Conservation (phyloP, 1,140 invertebrate genomes). For the Apis florea region DNA sequence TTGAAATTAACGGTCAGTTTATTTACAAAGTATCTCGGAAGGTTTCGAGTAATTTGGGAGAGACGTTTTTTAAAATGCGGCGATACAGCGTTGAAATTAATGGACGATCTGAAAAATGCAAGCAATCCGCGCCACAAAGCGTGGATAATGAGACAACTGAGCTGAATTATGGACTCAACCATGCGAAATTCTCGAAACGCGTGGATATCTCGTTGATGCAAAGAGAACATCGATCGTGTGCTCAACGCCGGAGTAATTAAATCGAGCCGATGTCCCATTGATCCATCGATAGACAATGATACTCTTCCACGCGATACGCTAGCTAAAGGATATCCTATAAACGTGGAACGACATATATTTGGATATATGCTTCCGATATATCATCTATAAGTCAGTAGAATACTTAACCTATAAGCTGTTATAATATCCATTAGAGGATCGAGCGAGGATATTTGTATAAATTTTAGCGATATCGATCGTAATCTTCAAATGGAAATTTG, state of each 20-base stretch:
- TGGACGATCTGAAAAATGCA: background rate
- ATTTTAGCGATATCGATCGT: too few species aligned
- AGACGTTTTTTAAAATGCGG: background rate
- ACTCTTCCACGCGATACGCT: background rate
- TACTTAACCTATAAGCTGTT: too few species aligned
- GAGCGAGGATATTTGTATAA: too few species aligned
- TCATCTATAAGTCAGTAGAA: too few species aligned
- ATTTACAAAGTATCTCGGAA: background rate
- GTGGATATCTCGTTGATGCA: background rate
- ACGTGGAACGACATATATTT: too few species aligned
- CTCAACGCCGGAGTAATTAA: background rate
- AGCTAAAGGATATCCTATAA: too few species aligned
- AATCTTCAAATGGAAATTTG: too few species aligned
- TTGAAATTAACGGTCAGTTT: background rate
- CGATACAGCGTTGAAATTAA: background rate
- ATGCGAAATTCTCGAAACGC: background rate
- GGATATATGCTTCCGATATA: too few species aligned
- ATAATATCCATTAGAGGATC: too few species aligned
- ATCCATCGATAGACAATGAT: background rate
- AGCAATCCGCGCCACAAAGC: background rate
- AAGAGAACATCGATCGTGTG: background rate
- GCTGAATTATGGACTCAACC: slow-evolving; percentile 3
- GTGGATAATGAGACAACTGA: slow-evolving; percentile 25
- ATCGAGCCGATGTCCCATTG: background rate
- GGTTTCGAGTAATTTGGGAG: background rate